Conservation (phyloP, 30 jellyfish, hydroid and myxozoan species). For the Aurelia aurita complex sp. Pacific region DNA sequence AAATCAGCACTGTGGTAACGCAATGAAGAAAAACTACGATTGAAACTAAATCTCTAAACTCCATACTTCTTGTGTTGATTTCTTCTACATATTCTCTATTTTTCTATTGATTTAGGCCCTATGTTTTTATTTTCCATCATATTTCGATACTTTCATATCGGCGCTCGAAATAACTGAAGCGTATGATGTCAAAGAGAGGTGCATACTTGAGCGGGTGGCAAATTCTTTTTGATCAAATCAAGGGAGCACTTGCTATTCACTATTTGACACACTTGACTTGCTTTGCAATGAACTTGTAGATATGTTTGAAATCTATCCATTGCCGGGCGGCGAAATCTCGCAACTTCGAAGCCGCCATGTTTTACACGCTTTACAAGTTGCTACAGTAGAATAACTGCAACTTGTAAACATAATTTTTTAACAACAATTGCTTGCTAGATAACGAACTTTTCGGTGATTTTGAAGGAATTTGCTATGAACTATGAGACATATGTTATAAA, state of each 20-base stretch:
- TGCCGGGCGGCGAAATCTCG: background rate
- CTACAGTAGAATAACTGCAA: too few relatives aligned
- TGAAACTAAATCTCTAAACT: constrained; percentile 18
- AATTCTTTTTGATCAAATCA: constrained; percentile 30
- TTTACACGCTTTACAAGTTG: too few relatives aligned
- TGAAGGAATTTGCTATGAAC: too few relatives aligned
- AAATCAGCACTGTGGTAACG: background rate
- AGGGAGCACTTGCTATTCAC: constrained; percentile 44
- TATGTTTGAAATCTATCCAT: constrained; percentile 17
- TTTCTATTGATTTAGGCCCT: constrained; percentile 21
- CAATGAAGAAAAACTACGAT: constrained; percentile 6
- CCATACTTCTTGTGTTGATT: constrained; percentile 1
- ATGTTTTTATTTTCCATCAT: constrained; percentile 12
- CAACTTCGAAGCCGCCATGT: too few relatives aligned
- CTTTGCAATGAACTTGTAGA: constrained; percentile 40
- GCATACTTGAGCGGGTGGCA: constrained; percentile 66
- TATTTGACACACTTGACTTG: constrained; percentile 66
- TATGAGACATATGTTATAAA: too few relatives aligned
- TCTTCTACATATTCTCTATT: constrained; percentile 28
- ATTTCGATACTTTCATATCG: constrained; percentile 40
- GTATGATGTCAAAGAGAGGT: constrained; percentile 67
- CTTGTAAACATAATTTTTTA: too few relatives aligned
- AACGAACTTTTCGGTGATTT: too few relatives aligned
- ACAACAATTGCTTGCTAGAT: too few relatives aligned
- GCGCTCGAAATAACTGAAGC: constrained; percentile 33